Evolutionary conservation across 2,113 vertebrate species (phyloP), one percentile per base, ranked within the genome.

Genomic region (Pomatorhinus ruficollis): DNA sequence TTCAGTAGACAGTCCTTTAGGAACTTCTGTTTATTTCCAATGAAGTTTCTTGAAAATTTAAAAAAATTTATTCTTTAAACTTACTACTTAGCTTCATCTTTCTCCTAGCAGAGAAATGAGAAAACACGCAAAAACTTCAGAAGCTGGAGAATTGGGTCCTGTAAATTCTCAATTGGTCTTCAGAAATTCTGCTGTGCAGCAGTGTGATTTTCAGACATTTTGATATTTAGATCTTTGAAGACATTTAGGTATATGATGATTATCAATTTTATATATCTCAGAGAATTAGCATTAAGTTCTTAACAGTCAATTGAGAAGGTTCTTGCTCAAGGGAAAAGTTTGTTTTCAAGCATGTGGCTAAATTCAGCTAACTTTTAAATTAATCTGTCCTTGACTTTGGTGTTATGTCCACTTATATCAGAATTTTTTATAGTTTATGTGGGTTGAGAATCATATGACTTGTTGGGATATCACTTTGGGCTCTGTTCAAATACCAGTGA

Each of bases 231-330:
- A 23, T 72, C 44, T 68, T 83, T 83, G 53, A n/a, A 59, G 21
- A 12, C 33, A 37, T 52, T 80, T 86, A 27, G 31, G 18, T 52
- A 30, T 69, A 44, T 20, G 33, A 39, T 60, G 23, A 12, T 76
- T 47, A 35, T 42, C 0, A 0, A 16, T 77, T 83, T 54, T 5
- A 0, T 50, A 4, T 56, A 39, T 89, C 44, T 91, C 35, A 15
- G 80, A 68, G 28, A 60, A 50, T 28, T 74, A 12, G 50, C 66
- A 37, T 15, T 19, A 35, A 69, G 45, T 87, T 84, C 45, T 80
- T 68, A 52, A 71, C 17, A 71, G 52, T 44, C 39, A 76, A 0
- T 47, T 76, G 42, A 69, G n/a, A 75, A 45, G 6, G 25, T 71
- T 70, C 83, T 88, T 75, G 30, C 14, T 49, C 16, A 45, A 74